Evolutionary conservation across 2,113 vertebrate genomes (phyloP).

Genomic region (Pan troglodytes): DNA sequence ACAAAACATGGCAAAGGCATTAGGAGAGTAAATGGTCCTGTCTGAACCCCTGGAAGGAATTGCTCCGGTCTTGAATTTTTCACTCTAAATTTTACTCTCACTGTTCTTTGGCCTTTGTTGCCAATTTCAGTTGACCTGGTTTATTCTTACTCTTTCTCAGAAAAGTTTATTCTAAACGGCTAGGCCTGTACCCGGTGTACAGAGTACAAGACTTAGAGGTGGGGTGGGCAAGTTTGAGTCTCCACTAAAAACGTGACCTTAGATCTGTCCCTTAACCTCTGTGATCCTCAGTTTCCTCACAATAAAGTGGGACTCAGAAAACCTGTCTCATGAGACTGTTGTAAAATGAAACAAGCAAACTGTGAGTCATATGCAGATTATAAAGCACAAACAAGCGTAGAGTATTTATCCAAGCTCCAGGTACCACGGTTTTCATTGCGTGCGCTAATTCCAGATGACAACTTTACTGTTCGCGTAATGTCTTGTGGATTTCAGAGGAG

Average conservation of each 20-base stretch:
- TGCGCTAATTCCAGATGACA: neutral
- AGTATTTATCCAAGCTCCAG: neutral
- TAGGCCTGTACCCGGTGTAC: accelerated
- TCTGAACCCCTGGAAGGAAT: neutral
- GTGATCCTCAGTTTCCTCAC: neutral
- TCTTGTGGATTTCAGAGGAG: neutral
- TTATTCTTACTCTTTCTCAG: neutral
- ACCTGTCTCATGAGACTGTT: neutral
- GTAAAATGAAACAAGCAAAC: neutral
- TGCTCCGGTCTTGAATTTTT: neutral
- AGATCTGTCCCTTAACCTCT: neutral
- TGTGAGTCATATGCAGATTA: neutral
- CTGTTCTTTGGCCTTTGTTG: neutral
- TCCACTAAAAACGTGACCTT: neutral
- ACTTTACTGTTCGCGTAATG: accelerated
- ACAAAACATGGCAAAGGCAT: neutral
- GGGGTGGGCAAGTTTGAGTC: accelerated
- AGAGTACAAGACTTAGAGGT: neutral
- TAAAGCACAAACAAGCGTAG: neutral
- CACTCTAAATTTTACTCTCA: neutral
- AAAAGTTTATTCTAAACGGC: neutral
- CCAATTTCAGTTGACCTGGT: no score
- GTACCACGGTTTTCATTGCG: accelerated
- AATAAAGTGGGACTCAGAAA: neutral
- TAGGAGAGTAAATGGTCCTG: neutral